Percentiles rank a stretch among this genome's conserved stretches.
These are phyloP conservation scores for Tangara arthus DNA, from an alignment of 2,797 vertebrate genomes.

Conservation along the genomic window DNA sequence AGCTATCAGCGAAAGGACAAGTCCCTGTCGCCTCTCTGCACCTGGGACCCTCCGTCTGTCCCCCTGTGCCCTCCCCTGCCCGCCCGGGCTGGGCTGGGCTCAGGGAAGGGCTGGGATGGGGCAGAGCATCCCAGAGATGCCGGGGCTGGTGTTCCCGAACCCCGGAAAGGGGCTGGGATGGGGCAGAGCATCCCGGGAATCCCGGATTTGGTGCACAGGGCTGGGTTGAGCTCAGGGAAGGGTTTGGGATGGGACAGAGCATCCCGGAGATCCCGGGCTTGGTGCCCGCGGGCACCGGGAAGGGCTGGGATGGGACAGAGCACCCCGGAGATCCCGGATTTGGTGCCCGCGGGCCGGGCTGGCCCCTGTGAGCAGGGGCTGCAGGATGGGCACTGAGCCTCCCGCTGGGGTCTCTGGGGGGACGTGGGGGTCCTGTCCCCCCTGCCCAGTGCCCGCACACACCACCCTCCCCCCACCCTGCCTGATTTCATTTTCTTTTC, in stretches of 20 bases:
- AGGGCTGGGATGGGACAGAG: no score
- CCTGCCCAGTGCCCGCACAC: no score
- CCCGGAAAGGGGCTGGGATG: background rate
- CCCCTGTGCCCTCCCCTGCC: background rate
- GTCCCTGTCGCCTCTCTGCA: accelerated
- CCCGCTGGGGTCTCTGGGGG: background rate
- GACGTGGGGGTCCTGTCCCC: background rate
- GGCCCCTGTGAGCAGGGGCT: background rate
- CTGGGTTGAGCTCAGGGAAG: no score
- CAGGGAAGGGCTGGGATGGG: background rate
- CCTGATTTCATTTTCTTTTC: background rate
- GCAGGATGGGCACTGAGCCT: background rate
- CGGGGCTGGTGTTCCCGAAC: no score
- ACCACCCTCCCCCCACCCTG: background rate
- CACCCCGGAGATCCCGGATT: accelerated
- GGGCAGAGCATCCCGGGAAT: background rate
- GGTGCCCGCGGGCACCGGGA: background rate
- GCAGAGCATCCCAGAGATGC: background rate
- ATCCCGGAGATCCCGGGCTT: accelerated
- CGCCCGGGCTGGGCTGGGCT: background rate
- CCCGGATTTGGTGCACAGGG: no score
- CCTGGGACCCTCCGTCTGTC: accelerated
- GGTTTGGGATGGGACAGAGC: no score
- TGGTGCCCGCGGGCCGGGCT: background rate
- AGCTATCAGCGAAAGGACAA: accelerated